These are phyloP conservation scores for Thryonomys swinderianus DNA, from an alignment of 2,113 vertebrate species.

Conservation along the genomic window DNA sequence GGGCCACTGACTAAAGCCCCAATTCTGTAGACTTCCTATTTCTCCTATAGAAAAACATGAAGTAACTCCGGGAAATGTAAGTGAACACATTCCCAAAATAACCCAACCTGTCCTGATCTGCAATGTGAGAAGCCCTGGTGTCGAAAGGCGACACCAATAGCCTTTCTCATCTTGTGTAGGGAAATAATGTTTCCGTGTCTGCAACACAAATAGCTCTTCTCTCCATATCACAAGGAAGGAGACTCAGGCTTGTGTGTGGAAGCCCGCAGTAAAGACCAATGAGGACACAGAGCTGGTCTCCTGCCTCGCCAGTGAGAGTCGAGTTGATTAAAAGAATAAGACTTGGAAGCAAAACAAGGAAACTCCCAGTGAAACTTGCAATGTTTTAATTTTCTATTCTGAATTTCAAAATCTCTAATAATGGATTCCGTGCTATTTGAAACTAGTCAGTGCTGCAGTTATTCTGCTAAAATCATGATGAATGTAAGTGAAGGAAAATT, in stretches of 20 bases:
- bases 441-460: background rate
- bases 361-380: background rate
- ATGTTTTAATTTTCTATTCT: background rate
- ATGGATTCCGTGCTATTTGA: constrained; percentile 5
- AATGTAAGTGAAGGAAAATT: constrained; percentile 70
- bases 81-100: background rate
- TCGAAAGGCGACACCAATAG: background rate
- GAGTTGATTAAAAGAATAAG: constrained; percentile 40
- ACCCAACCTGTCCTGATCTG: background rate
- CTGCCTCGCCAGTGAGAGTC: constrained; percentile 37
- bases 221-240: background rate
- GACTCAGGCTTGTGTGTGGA: background rate
- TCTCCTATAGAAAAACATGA: background rate
- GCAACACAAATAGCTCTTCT: background rate
- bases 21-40: too few relatives aligned
- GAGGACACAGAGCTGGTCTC: background rate
- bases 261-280: constrained; percentile 48
- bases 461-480: constrained; percentile 65
- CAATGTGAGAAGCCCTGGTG: background rate
- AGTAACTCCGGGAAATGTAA: background rate
- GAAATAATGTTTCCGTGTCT: background rate
- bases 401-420: constrained; percentile 46
- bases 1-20: too few relatives aligned
- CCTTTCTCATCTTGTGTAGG: background rate
- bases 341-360: constrained; percentile 62